Evolutionary conservation across 1,140 invertebrate species (phyloP).

Genomic region (Holotrichia oblita): DNA sequence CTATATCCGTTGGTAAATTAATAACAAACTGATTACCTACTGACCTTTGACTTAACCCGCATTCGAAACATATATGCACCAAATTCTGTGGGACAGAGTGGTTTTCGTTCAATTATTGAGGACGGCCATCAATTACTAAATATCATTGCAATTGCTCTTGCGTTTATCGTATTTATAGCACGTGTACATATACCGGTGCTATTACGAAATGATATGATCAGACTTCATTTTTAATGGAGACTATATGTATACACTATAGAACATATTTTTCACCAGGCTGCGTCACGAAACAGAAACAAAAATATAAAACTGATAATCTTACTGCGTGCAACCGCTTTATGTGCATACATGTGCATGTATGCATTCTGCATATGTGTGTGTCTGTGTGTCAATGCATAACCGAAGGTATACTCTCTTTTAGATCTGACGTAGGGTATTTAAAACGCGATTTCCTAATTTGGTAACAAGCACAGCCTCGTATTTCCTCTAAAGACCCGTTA

Average conservation of each 20-base stretch:
- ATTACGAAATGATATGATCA: conserved; percentile 26
- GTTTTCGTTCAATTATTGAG: conserved; percentile 6
- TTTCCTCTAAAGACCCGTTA: conserved; percentile 34
- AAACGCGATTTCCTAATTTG: conserved; percentile 10
- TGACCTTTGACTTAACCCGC: conserved; percentile 13
- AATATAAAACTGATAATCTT: conserved; percentile 16
- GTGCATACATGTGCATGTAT: neutral
- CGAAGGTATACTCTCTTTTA: conserved; percentile 11
- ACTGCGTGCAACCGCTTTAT: conserved; percentile 10
- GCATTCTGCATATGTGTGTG: no score
- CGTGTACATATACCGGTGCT: neutral
- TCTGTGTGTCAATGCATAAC: conserved; percentile 9
- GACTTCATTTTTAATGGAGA: conserved; percentile 5
- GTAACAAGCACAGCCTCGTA: conserved; percentile 22
- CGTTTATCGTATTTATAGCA: no score
- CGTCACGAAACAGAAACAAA: conserved; percentile 24
- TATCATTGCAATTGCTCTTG: conserved; percentile 15
- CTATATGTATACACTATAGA: conserved; percentile 7
- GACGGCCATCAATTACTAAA: conserved; percentile 18
- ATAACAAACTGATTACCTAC: neutral
- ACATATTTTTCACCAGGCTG: conserved; percentile 2
- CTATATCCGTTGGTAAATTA: neutral
- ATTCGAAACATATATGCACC: neutral
- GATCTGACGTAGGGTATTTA: conserved; percentile 18
- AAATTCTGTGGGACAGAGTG: neutral